Percentiles rank a stretch among this genome's conserved stretches.
These are phyloP conservation scores for Elanus axillaris DNA, from an alignment of 2,113 vertebrate species.

Conservation along the genomic window DNA sequence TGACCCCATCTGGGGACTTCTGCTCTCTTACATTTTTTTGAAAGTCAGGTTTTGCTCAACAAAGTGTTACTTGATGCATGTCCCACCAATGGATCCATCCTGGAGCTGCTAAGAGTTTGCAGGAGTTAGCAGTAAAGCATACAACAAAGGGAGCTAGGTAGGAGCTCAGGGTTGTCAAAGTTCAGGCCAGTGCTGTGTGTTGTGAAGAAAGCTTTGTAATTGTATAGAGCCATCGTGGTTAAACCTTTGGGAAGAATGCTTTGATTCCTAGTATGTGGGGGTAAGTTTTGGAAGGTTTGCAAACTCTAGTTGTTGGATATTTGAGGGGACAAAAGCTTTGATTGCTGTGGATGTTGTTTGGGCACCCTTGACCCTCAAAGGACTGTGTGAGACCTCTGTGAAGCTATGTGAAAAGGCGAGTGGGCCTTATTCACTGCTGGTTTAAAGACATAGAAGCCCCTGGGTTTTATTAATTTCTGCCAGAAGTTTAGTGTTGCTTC, in stretches of 20 bases:
- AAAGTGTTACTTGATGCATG: background rate
- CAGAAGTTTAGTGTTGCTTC: background rate
- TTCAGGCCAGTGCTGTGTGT: rapidly evolving
- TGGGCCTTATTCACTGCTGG: background rate
- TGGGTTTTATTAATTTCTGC: background rate
- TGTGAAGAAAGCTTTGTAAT: background rate
- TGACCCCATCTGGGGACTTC: background rate
- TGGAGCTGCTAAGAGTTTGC: background rate
- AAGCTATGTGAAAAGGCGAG: rapidly evolving
- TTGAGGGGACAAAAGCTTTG: background rate
- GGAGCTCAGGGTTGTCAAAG: background rate
- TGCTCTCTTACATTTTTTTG: background rate
- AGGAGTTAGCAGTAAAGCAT: background rate
- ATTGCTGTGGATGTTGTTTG: background rate
- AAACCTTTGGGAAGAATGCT: background rate
- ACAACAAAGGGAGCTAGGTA: background rate
- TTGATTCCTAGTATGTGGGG: background rate
- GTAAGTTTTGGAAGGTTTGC: background rate
- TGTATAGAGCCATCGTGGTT: background rate
- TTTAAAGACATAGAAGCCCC: background rate
- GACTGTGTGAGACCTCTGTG: background rate
- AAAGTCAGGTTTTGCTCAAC: background rate
- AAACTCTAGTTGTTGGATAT: background rate
- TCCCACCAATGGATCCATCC: background rate
- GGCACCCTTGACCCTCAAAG: background rate